Conservation (phyloP, 1,140 invertebrate genomes). For the Panagrolaimus sp. region DNA sequence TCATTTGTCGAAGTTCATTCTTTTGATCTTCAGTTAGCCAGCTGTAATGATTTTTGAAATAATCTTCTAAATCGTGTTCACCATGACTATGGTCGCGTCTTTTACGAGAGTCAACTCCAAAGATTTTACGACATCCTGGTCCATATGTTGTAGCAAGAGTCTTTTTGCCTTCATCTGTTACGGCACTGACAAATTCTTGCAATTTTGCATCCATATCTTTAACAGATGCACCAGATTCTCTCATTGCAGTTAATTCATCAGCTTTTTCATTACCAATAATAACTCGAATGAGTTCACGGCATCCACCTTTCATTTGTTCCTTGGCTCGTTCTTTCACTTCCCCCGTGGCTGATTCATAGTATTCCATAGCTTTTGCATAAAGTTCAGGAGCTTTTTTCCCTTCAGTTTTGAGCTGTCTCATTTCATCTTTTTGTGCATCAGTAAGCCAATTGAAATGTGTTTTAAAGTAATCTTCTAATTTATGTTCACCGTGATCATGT, state of each 20-base stretch:
- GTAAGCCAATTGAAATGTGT: slow-evolving; percentile 40
- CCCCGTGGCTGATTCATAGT: neutral
- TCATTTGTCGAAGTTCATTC: slow-evolving; percentile 8
- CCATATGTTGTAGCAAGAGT: slow-evolving; percentile 23
- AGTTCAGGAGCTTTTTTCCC: neutral
- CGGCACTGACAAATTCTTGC: slow-evolving; percentile 23
- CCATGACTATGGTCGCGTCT: slow-evolving; percentile 17
- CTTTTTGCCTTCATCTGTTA: slow-evolving; percentile 41
- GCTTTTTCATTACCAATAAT: slow-evolving; percentile 44
- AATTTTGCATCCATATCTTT: slow-evolving; percentile 30
- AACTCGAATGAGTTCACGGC: neutral
- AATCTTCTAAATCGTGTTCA: slow-evolving; percentile 33
- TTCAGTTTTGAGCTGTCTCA: slow-evolving; percentile 34
- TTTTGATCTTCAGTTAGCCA: slow-evolving; percentile 44
- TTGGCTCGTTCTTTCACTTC: slow-evolving; percentile 26
- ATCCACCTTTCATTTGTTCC: slow-evolving; percentile 25
- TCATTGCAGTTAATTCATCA: slow-evolving; percentile 38
- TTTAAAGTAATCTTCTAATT: slow-evolving; percentile 38
- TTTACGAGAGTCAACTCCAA: slow-evolving; percentile 14
- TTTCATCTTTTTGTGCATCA: slow-evolving; percentile 16
- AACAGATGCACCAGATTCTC: slow-evolving; percentile 29
- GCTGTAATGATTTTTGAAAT: slow-evolving; percentile 35
- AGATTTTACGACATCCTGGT: slow-evolving; percentile 29
- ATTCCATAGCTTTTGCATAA: neutral
- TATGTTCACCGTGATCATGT: slow-evolving; percentile 24